Evolutionary conservation across 2,113 vertebrate genomes (phyloP), one percentile per base, ranked within the genome.

Genomic region (Crotalus tigris): DNA sequence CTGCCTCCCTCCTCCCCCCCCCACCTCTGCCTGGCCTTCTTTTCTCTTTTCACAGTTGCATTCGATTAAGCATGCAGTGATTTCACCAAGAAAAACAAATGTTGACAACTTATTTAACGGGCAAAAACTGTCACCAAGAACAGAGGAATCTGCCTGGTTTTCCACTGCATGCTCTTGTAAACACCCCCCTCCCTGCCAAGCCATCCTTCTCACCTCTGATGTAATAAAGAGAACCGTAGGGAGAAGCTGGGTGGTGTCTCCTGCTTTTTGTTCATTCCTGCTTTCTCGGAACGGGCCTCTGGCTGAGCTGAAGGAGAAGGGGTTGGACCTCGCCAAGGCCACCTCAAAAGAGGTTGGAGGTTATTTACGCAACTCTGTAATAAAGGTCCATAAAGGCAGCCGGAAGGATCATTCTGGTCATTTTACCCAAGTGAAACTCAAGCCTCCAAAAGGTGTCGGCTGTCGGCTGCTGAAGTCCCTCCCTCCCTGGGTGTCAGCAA

Each of bases 21-120:
- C 5, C 39, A 39, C 39, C 7, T 13, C 15, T 11, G 7, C 13
- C 53, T 44, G 0, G 21, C 44, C 89, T 29, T 5, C 46, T 19
- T 46, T 4, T 29, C 13, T 53, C 75, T 93, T 95, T 97, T 95
- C 98, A 98, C 97, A 97, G 97, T 98, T 98, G 98, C 97, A 96
- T 98, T 98, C 96, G 93, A 96, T 96, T 96, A 97, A 96, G 99
- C 99, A 99, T 98, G 99, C 97, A 96, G 98, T 98, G 95, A 98
- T 98, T 97, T 98, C 98, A 90, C 92, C 89, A 95, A 91, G 49
- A 64, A 93, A 57, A 53, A 59, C 55, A 44, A 57, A 95, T 3
- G 93, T 96, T 96, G 75, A 21, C 93, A 44, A 91, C 26, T 93
- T 93, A 90, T 69, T 91, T 93, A 92, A 49, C 69, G n/a, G 26